These are phyloP conservation scores for Aphelenchoides bicaudatus DNA, from an alignment of 2,888 invertebrate species.

Conservation along the genomic window DNA sequence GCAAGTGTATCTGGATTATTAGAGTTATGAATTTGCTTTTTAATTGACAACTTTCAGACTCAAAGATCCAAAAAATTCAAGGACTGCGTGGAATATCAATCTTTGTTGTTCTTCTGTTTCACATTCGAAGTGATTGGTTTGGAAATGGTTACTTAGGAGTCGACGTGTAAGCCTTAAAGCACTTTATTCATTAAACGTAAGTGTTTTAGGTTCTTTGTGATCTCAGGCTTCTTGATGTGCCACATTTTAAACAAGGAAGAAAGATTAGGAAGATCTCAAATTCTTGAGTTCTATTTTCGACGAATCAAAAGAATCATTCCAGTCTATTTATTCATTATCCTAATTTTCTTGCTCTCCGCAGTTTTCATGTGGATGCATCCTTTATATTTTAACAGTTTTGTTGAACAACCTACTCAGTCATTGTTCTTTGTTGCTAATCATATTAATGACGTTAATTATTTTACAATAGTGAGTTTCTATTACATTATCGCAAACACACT, in stretches of 20 bases:
- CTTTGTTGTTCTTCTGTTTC: conserved; percentile 8
- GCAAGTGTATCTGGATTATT: too few relatives aligned
- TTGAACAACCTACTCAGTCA: too few relatives aligned
- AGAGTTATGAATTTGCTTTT: too few relatives aligned
- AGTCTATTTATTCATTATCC: conserved; percentile 1
- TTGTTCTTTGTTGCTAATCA: too few relatives aligned
- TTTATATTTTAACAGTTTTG: too few relatives aligned
- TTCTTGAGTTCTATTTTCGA: conserved; percentile 11
- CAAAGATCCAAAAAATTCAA: too few relatives aligned
- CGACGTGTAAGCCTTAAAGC: neutral
- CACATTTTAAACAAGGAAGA: neutral
- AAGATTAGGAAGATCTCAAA: neutral
- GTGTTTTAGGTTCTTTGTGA: conserved; percentile 12
- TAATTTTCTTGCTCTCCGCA: too few relatives aligned
- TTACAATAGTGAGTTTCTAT: too few relatives aligned
- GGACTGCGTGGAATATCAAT: conserved; percentile 8
- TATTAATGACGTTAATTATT: too few relatives aligned
- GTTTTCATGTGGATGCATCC: too few relatives aligned
- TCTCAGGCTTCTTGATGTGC: conserved; percentile 17
- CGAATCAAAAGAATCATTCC: conserved; percentile 15
- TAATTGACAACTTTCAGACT: too few relatives aligned
- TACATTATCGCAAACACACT: too few relatives aligned
- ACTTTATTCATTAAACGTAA: neutral
- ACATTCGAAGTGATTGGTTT: neutral
- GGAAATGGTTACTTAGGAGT: conserved; percentile 2